Conservation (phyloP, 2,888 invertebrate genomes). For the Taphrorychus bicolor region DNA sequence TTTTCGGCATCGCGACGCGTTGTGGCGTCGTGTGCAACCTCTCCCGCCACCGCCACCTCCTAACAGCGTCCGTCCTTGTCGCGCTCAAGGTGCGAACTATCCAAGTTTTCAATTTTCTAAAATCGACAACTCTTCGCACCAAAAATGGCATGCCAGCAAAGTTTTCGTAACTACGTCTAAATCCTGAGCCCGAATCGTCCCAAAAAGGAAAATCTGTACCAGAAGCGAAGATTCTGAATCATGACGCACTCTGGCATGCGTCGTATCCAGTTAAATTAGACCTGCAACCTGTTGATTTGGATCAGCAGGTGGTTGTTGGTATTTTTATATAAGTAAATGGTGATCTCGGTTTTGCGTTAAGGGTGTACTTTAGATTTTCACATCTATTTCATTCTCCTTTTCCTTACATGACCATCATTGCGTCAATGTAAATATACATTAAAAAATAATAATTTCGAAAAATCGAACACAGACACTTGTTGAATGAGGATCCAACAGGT, state of each 20-base stretch:
- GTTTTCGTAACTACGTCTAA: background rate
- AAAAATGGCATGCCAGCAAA: constrained; percentile 7
- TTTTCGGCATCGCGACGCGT: constrained; percentile 21
- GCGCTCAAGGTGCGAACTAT: constrained; percentile 16
- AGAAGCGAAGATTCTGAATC: too few species aligned
- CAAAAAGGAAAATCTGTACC: background rate
- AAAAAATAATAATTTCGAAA: background rate
- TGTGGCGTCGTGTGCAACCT: constrained; percentile 29
- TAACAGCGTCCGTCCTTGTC: constrained; percentile 30
- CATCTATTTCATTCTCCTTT: too few species aligned
- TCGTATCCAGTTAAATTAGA: background rate
- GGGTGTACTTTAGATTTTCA: too few species aligned
- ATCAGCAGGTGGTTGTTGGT: constrained; percentile 51
- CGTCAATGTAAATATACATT: background rate
- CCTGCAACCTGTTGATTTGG: constrained; percentile 50
- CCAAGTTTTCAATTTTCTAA: constrained; percentile 39
- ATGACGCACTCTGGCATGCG: too few species aligned
- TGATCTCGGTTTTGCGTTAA: too few species aligned
- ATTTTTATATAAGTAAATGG: background rate
- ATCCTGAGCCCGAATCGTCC: background rate
- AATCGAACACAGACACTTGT: background rate
- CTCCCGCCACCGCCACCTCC: constrained; percentile 31
- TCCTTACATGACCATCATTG: too few species aligned
- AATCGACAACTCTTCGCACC: constrained; percentile 26
- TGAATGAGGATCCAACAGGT: background rate